Evolutionary conservation across 2,888 invertebrate genomes (phyloP).

Genomic region (Patella caerulea): DNA sequence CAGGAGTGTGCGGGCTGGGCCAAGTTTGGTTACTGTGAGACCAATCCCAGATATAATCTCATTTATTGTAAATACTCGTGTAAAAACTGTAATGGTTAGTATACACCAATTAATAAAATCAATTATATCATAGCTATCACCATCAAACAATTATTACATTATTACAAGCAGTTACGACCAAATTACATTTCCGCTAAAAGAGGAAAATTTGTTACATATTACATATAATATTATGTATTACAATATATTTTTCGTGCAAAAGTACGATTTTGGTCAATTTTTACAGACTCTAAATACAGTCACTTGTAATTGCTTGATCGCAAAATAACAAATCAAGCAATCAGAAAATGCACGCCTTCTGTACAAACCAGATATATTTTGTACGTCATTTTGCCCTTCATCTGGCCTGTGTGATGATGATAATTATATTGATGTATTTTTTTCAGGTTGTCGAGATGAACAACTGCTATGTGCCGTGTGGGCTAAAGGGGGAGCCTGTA

Average conservation of each 20-base stretch:
- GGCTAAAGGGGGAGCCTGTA: slow-evolving; percentile 44
- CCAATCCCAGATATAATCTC: slow-evolving; percentile 46
- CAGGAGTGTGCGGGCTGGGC: slow-evolving; percentile 42
- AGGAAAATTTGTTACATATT: no score
- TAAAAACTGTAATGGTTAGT: slow-evolving; percentile 42
- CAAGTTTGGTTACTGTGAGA: slow-evolving; percentile 41
- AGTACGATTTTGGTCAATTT: no score
- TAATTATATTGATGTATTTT: neutral
- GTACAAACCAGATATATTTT: neutral
- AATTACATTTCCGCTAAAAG: no score
- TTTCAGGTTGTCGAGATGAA: slow-evolving; percentile 42
- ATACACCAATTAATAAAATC: neutral
- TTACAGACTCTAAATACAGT: no score
- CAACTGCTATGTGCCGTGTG: slow-evolving; percentile 41
- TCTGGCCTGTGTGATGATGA: neutral
- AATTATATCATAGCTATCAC: no score
- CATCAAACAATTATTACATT: no score
- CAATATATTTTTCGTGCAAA: no score
- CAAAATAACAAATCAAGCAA: no score
- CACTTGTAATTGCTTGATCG: no score
- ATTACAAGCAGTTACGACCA: no score
- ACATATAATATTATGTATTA: no score
- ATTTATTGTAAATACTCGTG: slow-evolving; percentile 50
- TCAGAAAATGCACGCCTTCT: neutral
- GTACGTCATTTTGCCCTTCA: neutral